Evolutionary conservation across 2,113 vertebrate genomes (phyloP), one percentile per base, ranked within the genome.

Genomic region (Plectropomus leopardus): DNA sequence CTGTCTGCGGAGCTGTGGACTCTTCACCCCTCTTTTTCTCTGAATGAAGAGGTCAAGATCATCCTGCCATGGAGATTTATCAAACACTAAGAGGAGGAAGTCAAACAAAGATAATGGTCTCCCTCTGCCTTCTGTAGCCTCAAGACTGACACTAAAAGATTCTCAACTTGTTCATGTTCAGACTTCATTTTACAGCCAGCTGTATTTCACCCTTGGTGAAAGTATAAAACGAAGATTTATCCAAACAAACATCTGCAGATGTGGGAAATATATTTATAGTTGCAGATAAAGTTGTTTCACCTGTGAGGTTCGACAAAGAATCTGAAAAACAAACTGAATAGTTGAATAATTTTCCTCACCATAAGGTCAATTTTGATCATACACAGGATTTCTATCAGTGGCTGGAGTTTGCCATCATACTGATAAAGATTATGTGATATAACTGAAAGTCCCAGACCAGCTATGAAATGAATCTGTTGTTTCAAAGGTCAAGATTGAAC

Each of bases 11-110:
- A 1, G 19, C 69, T 47, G 51, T 74, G 63, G 68, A 83, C 76
- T 72, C 80, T 76, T 81, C 76, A 88, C 69, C 83, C 86, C 63
- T n/a, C 26, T 28, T 47, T 42, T 58, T 55, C 11, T 66, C n/a
- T 80, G 72, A 80, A 83, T 81, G 59, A 78, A 54, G 42, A 72
- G 73, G 77, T 86, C 80, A 83, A 83, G 80, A 84, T 86, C 80
- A 75, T 84, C 70, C 65, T 60, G 77, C 65, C 55, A 36, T n/a
- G 6, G 34, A 75, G 48, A 75, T 86, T 75, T 68, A 81, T 78
- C 73, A 74, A 77, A 80, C 32, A 54, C 77, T 61, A 75, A 83
- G 67, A 80, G 59, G 73, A 65, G 76, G 77, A 72, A 86, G 74
- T 78, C 81, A 82, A 82, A 86, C 87, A 86, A 32, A 78, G 55